Base-by-base conservation (phyloP, 2,888 invertebrate genomes). In the Pristionchus japonicus region DNA sequence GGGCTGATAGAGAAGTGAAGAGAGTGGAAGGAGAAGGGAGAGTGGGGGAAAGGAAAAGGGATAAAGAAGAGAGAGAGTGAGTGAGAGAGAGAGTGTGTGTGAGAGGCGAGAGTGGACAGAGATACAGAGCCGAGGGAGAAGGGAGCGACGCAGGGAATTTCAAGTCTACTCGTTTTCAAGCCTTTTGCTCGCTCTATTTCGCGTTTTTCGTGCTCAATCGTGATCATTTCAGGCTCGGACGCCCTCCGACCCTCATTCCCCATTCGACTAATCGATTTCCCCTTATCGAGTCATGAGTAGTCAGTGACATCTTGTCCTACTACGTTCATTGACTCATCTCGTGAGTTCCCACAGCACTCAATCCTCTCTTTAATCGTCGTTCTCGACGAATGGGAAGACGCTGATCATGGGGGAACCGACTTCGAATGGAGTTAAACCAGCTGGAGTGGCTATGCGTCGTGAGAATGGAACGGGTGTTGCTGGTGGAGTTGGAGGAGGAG, bases 341-440 rank as follows among this genome's bases (percentile, higher is more conserved):
- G 52, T 83, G 43, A 85, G 85, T 85, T 43, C 40, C 61, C 40
- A 37, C 80, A 70, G 43, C 43, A 6, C 43, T 43, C 37, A 57
- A 85, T 23, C 20, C 85, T 37, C 40, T 40, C 31, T 85, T 64
- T 9, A 7, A 40, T 85, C 85, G 40, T 47, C 43, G 64, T 85
- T 64, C 40, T 43, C 77, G 85, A 85, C 49, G 85, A 57, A 85
- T 34, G 43, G 70, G 70, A 86, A 40, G n/a, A 49, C 37, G 6
- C 43, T 31, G 31, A 70, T 70, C 13, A 86, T 86, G 86, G 86
- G 86, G 31, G 86, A 86, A 40, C 86, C 86, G 37, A 70, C 67
- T 34, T 70, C 86, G 67, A 86, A 86, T 49, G 86, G 86, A 47
- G 47, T 52, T 52, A 86, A 67, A 52, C 43, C 86, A 20, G 27